These are phyloP conservation scores for crab-eating macaque (Macaca fascicularis) DNA, from an alignment of 2,113 vertebrate genomes.

Conservation along the genomic window T2T-MFA8v1.1 NC_088388.1:125698501-125699000, in stretches of 20 bases:
- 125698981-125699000: too few species aligned
- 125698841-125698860: too few species aligned
- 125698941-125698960: too few species aligned
- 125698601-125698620: background rate
- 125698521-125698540: background rate
- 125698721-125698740: background rate
- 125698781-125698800: fast-evolving
- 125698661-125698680: background rate
- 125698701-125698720: background rate
- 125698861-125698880: fast-evolving
- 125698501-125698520: conserved; percentile 54
- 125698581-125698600: background rate
- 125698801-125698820: fast-evolving
- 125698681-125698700: background rate
- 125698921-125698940: too few species aligned
- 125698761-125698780: fast-evolving
- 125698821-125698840: too few species aligned
- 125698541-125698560: background rate
- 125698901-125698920: too few species aligned
- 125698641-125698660: background rate
- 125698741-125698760: background rate
- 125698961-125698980: too few species aligned
- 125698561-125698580: background rate
- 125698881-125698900: too few species aligned
- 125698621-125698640: background rate